Evolutionary conservation across 92 coral and sea anemone species (phyloP).

Genomic region (Epizoanthus ramosus): DNA sequence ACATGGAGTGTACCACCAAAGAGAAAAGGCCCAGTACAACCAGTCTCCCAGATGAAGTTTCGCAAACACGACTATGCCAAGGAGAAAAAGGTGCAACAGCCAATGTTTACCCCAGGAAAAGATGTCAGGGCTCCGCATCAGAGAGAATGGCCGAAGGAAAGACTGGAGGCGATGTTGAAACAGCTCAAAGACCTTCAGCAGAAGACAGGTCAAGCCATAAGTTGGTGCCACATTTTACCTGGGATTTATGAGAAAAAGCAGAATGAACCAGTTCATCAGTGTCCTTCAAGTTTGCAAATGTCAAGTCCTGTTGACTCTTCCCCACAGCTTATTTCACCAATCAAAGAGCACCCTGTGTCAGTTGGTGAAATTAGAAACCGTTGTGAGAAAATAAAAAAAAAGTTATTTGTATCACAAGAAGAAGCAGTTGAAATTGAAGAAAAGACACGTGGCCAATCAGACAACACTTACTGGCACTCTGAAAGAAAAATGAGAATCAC

Average conservation of each 20-base stretch:
- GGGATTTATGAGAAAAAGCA: slow-evolving; percentile 11
- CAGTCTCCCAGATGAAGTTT: slow-evolving; percentile 14
- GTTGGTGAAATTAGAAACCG: slow-evolving; percentile 13
- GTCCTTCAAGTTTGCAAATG: neutral
- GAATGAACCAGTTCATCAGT: slow-evolving; percentile 4
- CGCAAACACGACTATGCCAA: slow-evolving; percentile 39
- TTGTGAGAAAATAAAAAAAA: slow-evolving; percentile 28
- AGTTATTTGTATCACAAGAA: slow-evolving; percentile 11
- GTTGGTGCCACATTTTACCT: slow-evolving; percentile 27
- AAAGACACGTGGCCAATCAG: slow-evolving; percentile 14
- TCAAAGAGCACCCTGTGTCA: slow-evolving; percentile 37
- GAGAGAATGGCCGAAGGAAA: slow-evolving; percentile 13
- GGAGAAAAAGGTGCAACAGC: slow-evolving; percentile 20
- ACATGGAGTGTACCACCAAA: slow-evolving; percentile 46
- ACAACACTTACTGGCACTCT: slow-evolving; percentile 10
- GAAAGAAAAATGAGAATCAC: slow-evolving; percentile 26
- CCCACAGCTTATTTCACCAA: slow-evolving; percentile 28
- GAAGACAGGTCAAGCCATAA: slow-evolving; percentile 22
- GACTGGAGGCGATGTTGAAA: neutral
- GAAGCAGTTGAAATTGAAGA: slow-evolving; percentile 6
- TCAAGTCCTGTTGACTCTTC: slow-evolving; percentile 7
- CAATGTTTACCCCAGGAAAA: slow-evolving; percentile 16
- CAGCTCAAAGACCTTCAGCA: slow-evolving; percentile 26
- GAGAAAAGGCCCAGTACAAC: slow-evolving; percentile 34
- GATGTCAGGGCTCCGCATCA: slow-evolving; percentile 33